Conservation (phyloP, 2,888 invertebrate genomes). For the Scaptomyza tumidula region DNA sequence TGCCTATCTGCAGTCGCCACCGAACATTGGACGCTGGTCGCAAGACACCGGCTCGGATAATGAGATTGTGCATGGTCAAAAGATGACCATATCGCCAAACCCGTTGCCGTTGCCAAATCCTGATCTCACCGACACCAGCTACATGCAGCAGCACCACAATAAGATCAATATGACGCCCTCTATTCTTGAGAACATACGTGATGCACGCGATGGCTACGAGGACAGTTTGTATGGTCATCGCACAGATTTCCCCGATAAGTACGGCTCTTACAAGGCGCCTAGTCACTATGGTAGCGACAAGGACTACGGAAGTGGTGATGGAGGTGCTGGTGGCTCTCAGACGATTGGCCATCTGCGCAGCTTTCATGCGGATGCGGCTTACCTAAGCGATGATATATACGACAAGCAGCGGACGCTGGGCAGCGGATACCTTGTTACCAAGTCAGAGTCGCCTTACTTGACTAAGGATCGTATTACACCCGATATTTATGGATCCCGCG, state of each 20-base stretch:
- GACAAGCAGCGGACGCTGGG: constrained; percentile 82
- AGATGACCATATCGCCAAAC: constrained; percentile 88
- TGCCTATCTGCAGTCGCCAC: constrained; percentile 86
- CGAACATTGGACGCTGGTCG: constrained; percentile 89
- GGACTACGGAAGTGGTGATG: constrained; percentile 77
- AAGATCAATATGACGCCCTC: constrained; percentile 86
- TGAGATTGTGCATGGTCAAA: constrained; percentile 86
- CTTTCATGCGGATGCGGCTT: constrained; percentile 83
- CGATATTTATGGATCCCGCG: constrained; percentile 84
- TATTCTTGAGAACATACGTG: constrained; percentile 87
- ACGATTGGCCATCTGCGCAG: constrained; percentile 84
- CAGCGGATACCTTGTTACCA: constrained; percentile 80
- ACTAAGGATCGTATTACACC: constrained; percentile 84
- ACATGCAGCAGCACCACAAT: constrained; percentile 85
- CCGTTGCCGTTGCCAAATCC: constrained; percentile 91
- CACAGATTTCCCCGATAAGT: constrained; percentile 83
- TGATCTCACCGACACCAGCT: constrained; percentile 89
- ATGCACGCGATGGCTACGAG: constrained; percentile 85
- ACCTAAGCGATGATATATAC: constrained; percentile 83
- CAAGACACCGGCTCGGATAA: constrained; percentile 92
- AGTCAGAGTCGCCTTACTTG: constrained; percentile 83
- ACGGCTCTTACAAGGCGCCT: constrained; percentile 82
- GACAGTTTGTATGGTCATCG: constrained; percentile 81
- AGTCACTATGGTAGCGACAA: constrained; percentile 84
- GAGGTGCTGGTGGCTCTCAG: constrained; percentile 78